Evolutionary conservation across 2,113 vertebrate species (phyloP), one percentile per base, ranked within the genome.

Genomic region (Microtus oregoni): DNA sequence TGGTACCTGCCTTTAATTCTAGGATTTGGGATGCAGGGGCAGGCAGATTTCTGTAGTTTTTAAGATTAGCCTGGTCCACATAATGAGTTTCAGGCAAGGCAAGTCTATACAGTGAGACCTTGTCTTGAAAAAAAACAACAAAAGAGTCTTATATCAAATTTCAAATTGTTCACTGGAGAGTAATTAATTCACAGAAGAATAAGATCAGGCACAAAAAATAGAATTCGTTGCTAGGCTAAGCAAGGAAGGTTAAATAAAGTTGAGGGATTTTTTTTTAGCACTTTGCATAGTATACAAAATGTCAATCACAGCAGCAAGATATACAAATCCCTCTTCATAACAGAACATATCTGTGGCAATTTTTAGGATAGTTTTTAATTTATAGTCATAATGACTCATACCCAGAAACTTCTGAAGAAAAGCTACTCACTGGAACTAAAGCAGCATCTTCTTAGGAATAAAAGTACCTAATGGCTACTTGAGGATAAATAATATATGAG

Each of bases 101-200:
- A 38, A 82, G 22, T 26, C n/a, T 82, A 61, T 13, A 61, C 20
- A 61, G 12, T 38, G 79, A 82, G 35, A 38, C 22, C 7, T 12
- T 61, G 35, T 38, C 35, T 26, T 82, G 22, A 75, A 41, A 41
- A 58, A 75, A 41, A 41, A 41, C 55, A n/a, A 14, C 24, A 26
- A 58, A 61, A 82, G 52, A 82, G 12, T 38, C 35, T 61, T 82
- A 81, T n/a, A n/a, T n/a, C 2, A n/a, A 26, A 7, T 93, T 94
- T 92, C 55, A 82, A 85, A 73, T 4, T 86, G 38, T 94, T 95
- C n/a, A 87, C 30, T 19, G 67, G 88, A 52, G 83, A 94, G 8
- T 30, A 95, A 92, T 79, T 92, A 50, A 92, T 47, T 93, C 44
- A 47, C 4, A 67, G 35, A 19, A 91, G 32, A 94, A 94, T 67